Evolutionary conservation across 1,140 invertebrate genomes (phyloP), one percentile per base, ranked within the genome.

Genomic region (Helicoverpa zea): DNA sequence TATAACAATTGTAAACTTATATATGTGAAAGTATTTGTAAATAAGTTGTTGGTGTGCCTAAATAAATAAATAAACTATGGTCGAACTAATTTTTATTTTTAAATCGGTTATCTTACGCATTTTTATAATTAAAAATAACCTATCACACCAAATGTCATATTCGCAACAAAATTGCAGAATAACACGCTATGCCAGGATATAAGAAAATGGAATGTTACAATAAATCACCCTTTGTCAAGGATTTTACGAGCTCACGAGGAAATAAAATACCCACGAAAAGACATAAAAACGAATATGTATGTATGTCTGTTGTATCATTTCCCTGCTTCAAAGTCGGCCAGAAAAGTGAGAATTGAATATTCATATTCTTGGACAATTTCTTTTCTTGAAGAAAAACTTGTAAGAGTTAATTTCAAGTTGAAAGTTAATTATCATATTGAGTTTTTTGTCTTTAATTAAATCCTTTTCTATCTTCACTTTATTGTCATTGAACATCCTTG

Each of bases 141-240:
- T 11, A 43, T 18, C 16, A 14, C 35, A 12, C 61, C 14, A n/a
- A n/a, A 10, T 18, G 7, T 18, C 10, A 4, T 35, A 3, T 66
- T 49, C 10, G 10, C 1, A 16, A 18, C 35, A n/a, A 23, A 66
- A 47, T 16, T 18, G 18, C 56, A 58, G 18, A 58, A 49, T 49
- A 66, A 47, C 3, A 18, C 9, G 1, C 3, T 35, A 43, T n/a
- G 13, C 63, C 43, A 66, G 63, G 63, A 10, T 16, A 49, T 66
- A 12, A 18, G 43, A 47, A 23, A 66, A 66, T 18, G 63, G 35
- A 49, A 47, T 12, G 43, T 18, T 18, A 49, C 63, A 66, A 66
- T 66, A 66, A 49, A 66, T 66, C 63, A 66, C 35, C 29, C 63
- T 49, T 43, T 66, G 63, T 66, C 63, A 66, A 66, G 58, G 30